These are phyloP conservation scores for Poecile atricapillus DNA, from an alignment of 2,113 vertebrate genomes.

Conservation along the genomic window DNA sequence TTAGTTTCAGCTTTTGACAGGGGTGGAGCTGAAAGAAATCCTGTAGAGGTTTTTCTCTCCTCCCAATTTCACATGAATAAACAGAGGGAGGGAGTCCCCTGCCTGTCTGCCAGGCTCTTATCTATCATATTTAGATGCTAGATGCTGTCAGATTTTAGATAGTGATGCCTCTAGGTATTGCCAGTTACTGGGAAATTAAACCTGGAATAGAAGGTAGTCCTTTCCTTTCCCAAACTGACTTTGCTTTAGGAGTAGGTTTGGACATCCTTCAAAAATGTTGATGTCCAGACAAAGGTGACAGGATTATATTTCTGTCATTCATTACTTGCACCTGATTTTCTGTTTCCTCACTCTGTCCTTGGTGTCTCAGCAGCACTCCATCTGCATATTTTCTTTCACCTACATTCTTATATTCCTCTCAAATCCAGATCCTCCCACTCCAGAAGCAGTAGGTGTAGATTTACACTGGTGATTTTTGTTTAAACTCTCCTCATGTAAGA, in stretches of 20 bases:
- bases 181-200: constrained; percentile 55
- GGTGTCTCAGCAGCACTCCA: background rate
- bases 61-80: constrained; percentile 65
- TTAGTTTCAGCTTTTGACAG: constrained; percentile 67
- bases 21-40: constrained; percentile 66
- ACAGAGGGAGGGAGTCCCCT: constrained; percentile 63
- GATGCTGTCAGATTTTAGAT: constrained; percentile 59
- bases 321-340: background rate
- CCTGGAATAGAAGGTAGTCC: background rate
- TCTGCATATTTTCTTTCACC: background rate
- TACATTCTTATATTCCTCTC: background rate
- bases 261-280: background rate
- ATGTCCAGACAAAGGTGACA: background rate
- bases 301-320: background rate
- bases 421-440: background rate
- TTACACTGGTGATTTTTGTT: background rate
- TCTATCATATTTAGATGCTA: constrained; percentile 68
- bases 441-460: background rate
- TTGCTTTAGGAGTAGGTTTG: background rate
- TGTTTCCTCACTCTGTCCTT: background rate
- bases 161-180: constrained; percentile 49
- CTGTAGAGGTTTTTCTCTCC: constrained; percentile 64
- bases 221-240: background rate
- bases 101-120: constrained; percentile 57
- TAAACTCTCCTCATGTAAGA: background rate